These are phyloP conservation scores for Saxidomus purpurata DNA, from an alignment of 1,140 invertebrate genomes.

Conservation along the genomic window DNA sequence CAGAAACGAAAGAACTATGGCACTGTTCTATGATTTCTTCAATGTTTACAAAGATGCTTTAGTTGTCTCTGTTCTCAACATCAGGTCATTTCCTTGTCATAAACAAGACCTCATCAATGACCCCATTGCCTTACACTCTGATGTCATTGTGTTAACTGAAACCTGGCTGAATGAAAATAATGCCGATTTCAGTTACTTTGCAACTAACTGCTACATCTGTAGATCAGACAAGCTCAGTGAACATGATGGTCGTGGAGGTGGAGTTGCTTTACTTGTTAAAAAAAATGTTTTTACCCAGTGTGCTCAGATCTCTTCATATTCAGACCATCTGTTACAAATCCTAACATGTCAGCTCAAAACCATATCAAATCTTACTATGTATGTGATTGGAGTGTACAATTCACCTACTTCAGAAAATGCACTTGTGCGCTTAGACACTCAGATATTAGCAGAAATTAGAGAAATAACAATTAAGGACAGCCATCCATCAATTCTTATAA, in stretches of 20 bases:
- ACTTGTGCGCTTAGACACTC: not conserved
- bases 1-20: slow-evolving; percentile 20
- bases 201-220: not conserved
- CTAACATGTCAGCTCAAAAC: not conserved
- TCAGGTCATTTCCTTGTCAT: slow-evolving; percentile 43
- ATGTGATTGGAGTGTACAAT: slow-evolving; percentile 40
- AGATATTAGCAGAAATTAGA: too few species aligned
- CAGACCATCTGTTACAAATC: not conserved
- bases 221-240: not conserved
- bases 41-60: not conserved
- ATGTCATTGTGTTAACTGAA: slow-evolving; percentile 53
- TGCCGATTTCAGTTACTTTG: not conserved
- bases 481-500: not conserved
- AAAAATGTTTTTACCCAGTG: not conserved
- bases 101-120: slow-evolving; percentile 27
- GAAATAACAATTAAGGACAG: not conserved
- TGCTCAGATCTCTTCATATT: not conserved
- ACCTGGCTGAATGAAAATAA: slow-evolving; percentile 51
- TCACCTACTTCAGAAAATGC: slow-evolving; percentile 9
- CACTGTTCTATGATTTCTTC: not conserved
- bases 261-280: slow-evolving; percentile 11
- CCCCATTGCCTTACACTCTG: not conserved
- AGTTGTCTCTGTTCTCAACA: slow-evolving; percentile 42
- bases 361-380: not conserved
- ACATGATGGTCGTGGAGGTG: slow-evolving; percentile 20